These are phyloP conservation scores for Oxyteleia sp. DNA, from an alignment of 2,888 invertebrate species.

Conservation along the genomic window DNA sequence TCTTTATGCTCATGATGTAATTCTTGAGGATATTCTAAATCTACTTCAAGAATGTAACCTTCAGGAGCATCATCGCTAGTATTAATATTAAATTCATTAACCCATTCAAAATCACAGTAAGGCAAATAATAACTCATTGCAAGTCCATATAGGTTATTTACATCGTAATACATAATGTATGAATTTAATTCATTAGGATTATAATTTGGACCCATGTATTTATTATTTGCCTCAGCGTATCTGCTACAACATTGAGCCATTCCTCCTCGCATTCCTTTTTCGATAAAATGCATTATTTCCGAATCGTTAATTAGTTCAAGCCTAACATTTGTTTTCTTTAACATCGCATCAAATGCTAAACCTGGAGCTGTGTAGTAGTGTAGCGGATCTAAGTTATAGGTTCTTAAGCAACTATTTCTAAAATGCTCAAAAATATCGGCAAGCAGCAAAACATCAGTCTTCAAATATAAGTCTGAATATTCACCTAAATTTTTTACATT, in stretches of 20 bases:
- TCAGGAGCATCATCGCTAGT: not conserved
- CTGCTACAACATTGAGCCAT: not conserved
- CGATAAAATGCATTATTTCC: slow-evolving; percentile 26
- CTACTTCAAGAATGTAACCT: not conserved
- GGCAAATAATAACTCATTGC: slow-evolving; percentile 21
- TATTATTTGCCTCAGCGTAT: slow-evolving; percentile 26
- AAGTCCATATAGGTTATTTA: slow-evolving; percentile 26
- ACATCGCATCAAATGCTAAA: slow-evolving; percentile 32
- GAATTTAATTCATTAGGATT: not conserved
- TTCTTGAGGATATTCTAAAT: slow-evolving; percentile 7
- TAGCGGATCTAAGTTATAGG: slow-evolving; percentile 30
- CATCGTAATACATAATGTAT: slow-evolving; percentile 18
- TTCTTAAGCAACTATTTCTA: slow-evolving; percentile 13
- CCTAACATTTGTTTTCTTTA: slow-evolving; percentile 28
- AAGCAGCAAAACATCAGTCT: slow-evolving; percentile 13
- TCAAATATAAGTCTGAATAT: slow-evolving; percentile 28
- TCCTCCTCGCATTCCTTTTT: slow-evolving; percentile 16
- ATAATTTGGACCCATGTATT: slow-evolving; percentile 8
- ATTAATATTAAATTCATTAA: too few relatives aligned
- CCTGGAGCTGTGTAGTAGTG: slow-evolving; percentile 31
- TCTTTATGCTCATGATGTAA: slow-evolving; percentile 24
- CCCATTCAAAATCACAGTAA: not conserved
- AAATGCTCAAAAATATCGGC: slow-evolving; percentile 42
- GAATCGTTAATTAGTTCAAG: slow-evolving; percentile 27
- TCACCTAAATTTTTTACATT: slow-evolving; percentile 1